These are phyloP conservation scores for Philonicus albiceps DNA, from an alignment of 2,888 invertebrate species.

Conservation along the genomic window DNA sequence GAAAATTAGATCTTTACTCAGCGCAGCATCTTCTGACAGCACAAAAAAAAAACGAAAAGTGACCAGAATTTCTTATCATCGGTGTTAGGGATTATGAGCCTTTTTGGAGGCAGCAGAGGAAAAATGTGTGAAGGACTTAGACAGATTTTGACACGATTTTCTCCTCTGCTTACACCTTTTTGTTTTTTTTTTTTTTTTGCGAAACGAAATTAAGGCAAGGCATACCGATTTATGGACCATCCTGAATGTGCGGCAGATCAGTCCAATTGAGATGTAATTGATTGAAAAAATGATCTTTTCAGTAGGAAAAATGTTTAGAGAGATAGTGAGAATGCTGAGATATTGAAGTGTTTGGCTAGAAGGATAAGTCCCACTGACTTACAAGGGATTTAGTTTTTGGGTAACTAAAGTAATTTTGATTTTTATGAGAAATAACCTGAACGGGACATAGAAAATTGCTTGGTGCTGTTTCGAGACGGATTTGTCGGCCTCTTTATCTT, in stretches of 20 bases:
- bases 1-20: slow-evolving; percentile 13
- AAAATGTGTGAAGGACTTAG: slow-evolving; percentile 1
- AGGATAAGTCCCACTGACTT: not conserved
- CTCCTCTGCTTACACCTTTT: not conserved
- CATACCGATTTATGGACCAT: not conserved
- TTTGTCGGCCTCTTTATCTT: not conserved
- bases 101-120: not conserved
- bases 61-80: not conserved
- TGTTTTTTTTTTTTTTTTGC: not conserved
- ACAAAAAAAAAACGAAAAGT: not conserved
- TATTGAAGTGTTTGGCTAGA: not conserved
- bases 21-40: not conserved
- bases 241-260: not conserved
- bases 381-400: not conserved
- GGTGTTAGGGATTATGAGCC: slow-evolving; percentile 13
- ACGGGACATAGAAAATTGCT: not conserved
- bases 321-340: not conserved
- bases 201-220: not conserved
- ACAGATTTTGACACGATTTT: not conserved
- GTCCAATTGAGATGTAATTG: not conserved
- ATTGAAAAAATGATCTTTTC: not conserved
- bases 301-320: not conserved
- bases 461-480: not conserved
- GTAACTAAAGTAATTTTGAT: not conserved
- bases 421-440: not conserved